A percentile compares a stretch with the other conserved stretches of the same genome.
These are phyloP conservation scores for Apoda limacodes DNA, from an alignment of 2,888 invertebrate genomes.

Conservation along the genomic window DNA sequence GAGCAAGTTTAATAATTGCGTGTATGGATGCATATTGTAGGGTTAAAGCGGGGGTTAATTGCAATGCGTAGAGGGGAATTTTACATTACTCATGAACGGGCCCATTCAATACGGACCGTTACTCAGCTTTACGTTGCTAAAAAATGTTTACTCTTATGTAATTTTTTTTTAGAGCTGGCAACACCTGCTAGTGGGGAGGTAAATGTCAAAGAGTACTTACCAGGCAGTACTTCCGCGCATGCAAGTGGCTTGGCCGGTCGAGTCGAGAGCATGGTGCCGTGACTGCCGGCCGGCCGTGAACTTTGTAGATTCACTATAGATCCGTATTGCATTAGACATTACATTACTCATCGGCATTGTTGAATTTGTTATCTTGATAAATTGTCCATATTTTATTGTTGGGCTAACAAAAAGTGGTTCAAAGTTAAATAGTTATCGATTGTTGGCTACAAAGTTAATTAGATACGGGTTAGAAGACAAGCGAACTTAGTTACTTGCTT, in stretches of 20 bases:
- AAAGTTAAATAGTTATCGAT: no score
- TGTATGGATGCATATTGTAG: conserved; percentile 21
- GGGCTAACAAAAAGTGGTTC: conserved; percentile 10
- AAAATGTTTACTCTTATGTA: conserved; percentile 36
- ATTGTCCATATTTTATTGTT: conserved; percentile 32
- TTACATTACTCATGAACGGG: conserved; percentile 31
- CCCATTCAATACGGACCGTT: conserved; percentile 50
- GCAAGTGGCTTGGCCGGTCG: conserved; percentile 16
- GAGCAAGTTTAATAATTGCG: conserved; percentile 11
- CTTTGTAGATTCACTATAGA: conserved; percentile 46
- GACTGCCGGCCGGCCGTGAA: conserved; percentile 39
- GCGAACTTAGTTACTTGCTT: no score
- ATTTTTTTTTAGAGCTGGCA: conserved; percentile 25
- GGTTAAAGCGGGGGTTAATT: conserved; percentile 31
- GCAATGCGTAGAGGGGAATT: conserved; percentile 34
- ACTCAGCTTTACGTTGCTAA: conserved; percentile 38
- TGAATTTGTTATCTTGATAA: conserved; percentile 30
- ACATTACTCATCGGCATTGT: conserved; percentile 36
- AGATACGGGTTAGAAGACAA: no score
- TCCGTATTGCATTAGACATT: conserved; percentile 41
- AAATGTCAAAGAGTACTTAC: conserved; percentile 56
- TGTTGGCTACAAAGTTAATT: no score
- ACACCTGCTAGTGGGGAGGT: conserved; percentile 44
- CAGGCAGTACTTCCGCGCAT: conserved; percentile 35
- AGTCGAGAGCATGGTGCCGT: conserved; percentile 22